These are phyloP conservation scores for Calycopis cecrops DNA, from an alignment of 1,140 invertebrate genomes.

Conservation along the genomic window DNA sequence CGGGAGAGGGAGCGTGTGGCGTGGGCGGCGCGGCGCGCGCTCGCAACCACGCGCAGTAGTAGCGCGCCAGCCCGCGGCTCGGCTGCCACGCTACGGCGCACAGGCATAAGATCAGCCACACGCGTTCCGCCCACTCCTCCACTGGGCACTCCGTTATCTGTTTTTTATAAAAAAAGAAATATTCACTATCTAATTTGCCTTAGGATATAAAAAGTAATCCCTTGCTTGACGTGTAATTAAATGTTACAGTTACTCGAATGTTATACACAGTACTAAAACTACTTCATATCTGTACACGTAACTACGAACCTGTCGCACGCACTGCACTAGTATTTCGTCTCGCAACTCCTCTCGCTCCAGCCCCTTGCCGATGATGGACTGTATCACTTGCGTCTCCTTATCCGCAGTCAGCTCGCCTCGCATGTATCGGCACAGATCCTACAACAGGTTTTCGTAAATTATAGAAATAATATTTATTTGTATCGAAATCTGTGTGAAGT, in stretches of 20 bases:
- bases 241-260: too few species aligned
- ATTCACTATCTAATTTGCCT: background rate
- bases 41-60: slow-evolving; percentile 69
- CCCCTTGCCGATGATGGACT: slow-evolving; percentile 89
- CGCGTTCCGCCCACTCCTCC: slow-evolving; percentile 84
- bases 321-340: slow-evolving; percentile 93
- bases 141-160: slow-evolving; percentile 90
- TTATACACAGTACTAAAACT: too few species aligned
- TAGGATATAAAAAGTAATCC: too few species aligned
- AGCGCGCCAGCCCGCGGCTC: slow-evolving; percentile 87
- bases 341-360: slow-evolving; percentile 91
- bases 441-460: too few species aligned
- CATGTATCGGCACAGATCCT: slow-evolving; percentile 92
- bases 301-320: slow-evolving; percentile 81
- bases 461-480: too few species aligned
- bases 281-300: background rate
- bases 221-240: too few species aligned
- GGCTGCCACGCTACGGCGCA: slow-evolving; percentile 94
- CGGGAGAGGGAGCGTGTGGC: slow-evolving; percentile 28
- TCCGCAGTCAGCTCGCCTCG: slow-evolving; percentile 89
- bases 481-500: too few species aligned
- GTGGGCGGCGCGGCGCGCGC: slow-evolving; percentile 33
- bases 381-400: slow-evolving; percentile 87
- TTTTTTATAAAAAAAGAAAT: too few species aligned
- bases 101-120: slow-evolving; percentile 93